Base-by-base conservation (phyloP, 2,113 vertebrate genomes). In the Odobenus rosmarus region DNA sequence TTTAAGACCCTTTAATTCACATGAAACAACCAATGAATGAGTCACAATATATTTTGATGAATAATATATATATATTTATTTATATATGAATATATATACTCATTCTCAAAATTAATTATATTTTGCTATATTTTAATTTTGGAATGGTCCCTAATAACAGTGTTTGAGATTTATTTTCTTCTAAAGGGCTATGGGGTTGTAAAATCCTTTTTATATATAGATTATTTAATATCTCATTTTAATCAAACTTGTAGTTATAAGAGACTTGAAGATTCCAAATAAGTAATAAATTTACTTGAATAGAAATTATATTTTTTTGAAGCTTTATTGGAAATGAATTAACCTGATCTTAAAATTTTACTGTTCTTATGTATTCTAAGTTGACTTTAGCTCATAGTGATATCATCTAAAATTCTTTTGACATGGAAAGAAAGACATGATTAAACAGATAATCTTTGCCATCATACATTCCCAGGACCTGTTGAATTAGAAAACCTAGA, bases 211-310 rank as follows among this genome's bases (percentile, higher is more conserved):
- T 69, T 76, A n/a, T 61, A 6, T 53, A 12, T 51, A 49, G 5
- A 51, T 95, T 83, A 96, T 31, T 92, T 77, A 21, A 69, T 36
- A 71, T 62, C n/a, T 88, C 21, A 36, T 55, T 85, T 89, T 79
- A 84, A 36, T 39, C 46, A 80, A 24, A 7, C 36, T 5, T 31
- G 23, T 69, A 59, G 4, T 69, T 53, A 61, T 53, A 4, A 84
- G 12, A 92, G 28, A 42, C 1, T 31, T 71, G 4, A 42, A n/a
- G 28, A 71, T 81, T 95, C 3, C 23, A 83, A 83, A 46, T 61
- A 77, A 82, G 18, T 55, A 69, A 46, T 19, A 24, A 2, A 46
- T 55, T 88, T 71, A n/a, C 28, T 51, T 72, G 82, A 87, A 67
- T 13, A 72, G 2, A 93, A 89, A 62, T 49, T 81, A 64, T 53